A percentile compares a stretch with the other conserved stretches of the same genome.
phyloP scores from a whole-genome alignment of 2,888 invertebrate genomes.

The Tridacna gigas region DNA sequence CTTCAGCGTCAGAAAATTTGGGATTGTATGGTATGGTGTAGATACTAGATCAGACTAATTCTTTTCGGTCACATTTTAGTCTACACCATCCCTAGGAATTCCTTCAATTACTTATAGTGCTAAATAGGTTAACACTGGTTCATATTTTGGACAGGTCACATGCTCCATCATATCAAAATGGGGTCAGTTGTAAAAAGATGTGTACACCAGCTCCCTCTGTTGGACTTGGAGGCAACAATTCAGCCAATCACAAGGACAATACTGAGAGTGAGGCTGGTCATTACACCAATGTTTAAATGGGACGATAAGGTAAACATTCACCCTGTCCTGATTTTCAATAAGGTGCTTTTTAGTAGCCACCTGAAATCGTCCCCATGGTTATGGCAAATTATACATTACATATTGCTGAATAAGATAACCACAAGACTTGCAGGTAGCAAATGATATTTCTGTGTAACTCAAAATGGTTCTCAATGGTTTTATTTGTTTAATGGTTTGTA shows the following conservation, averaged over 20 bases:
- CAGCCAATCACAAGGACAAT: slow-evolving; percentile 97
- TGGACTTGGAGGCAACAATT: slow-evolving; percentile 93
- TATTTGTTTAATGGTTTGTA: too few relatives aligned
- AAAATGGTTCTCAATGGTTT: too few relatives aligned
- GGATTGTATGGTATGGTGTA: not conserved
- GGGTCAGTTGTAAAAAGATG: slow-evolving; percentile 92
- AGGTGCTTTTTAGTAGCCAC: too few relatives aligned
- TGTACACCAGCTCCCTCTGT: slow-evolving; percentile 92
- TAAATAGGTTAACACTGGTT: not conserved
- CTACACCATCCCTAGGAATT: not conserved
- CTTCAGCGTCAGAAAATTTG: not conserved
- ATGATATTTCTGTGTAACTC: too few relatives aligned
- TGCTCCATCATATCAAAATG: slow-evolving; percentile 91
- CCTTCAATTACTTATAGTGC: not conserved
- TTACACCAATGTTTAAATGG: slow-evolving; percentile 89
- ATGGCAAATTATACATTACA: too few relatives aligned
- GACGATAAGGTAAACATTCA: slow-evolving; percentile 88
- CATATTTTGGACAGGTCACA: slow-evolving; percentile 85
- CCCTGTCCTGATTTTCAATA: too few relatives aligned
- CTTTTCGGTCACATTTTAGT: not conserved
- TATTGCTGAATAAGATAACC: too few relatives aligned
- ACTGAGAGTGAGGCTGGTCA: slow-evolving; percentile 90
- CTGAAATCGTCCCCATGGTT: too few relatives aligned
- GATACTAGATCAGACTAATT: not conserved
- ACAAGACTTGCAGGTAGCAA: too few relatives aligned